These are phyloP conservation scores for Ctenopoma multispine DNA, from an alignment of 2,797 vertebrate species.

Conservation along the genomic window DNA sequence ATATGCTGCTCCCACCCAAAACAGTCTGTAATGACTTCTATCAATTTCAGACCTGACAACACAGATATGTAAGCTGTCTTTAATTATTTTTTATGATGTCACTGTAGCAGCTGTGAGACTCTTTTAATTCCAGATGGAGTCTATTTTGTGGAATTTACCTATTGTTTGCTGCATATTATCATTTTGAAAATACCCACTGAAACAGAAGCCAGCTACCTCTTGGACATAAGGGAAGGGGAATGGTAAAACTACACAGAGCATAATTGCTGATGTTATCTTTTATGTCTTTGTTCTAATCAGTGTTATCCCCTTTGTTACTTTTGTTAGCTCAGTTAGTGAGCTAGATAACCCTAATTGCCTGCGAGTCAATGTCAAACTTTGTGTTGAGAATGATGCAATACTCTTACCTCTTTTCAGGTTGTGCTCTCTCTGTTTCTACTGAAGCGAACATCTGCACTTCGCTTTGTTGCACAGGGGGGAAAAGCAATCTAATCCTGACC, in stretches of 20 bases:
- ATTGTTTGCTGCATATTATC: not conserved
- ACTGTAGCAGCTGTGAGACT: not conserved
- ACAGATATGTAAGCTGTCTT: not conserved
- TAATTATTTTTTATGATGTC: not conserved
- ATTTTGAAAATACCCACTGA: not conserved
- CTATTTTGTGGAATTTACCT: not conserved
- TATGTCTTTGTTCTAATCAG: conserved; percentile 20
- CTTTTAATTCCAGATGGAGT: not conserved
- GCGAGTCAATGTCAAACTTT: conserved; percentile 34
- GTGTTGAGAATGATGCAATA: conserved; percentile 41
- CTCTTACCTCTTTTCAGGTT: conserved; percentile 15
- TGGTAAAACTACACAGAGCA: not conserved
- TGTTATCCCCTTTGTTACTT: conserved; percentile 7
- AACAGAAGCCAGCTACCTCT: not conserved
- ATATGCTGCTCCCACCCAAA: not conserved
- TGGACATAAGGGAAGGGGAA: not conserved
- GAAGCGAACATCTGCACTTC: conserved; percentile 31
- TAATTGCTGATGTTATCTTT: conserved; percentile 1
- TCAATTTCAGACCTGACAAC: not conserved
- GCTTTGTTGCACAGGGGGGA: conserved; percentile 20
- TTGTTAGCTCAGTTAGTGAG: conserved; percentile 6
- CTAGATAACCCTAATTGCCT: conserved; percentile 32
- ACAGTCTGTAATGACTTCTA: not conserved
- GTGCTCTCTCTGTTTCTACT: conserved; percentile 9
- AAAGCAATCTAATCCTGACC: conserved; percentile 29